Base-by-base conservation (phyloP, 1,140 invertebrate genomes). In the Eumaeus atala region DNA sequence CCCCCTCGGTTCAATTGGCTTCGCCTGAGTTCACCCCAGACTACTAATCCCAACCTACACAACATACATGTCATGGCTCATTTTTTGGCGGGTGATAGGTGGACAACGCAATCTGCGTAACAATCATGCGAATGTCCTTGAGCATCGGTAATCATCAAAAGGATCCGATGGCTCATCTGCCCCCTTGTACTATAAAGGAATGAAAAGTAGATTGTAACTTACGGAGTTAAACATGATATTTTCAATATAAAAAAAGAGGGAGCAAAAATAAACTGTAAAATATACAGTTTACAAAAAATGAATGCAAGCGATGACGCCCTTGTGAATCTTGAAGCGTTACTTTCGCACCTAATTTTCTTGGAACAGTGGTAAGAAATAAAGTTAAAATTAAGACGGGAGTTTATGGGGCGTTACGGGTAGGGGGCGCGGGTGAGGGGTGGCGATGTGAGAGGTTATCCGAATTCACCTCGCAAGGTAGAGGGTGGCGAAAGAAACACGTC, bases 361-460 rank as follows among this genome's bases (percentile, higher is more conserved):
- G 63, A 80, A 82, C 79, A 79, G 81, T 76, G 75, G 78, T 86
- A 82, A 83, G 80, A 84, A 84, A 86, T 86, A 86, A 86, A 86
- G 78, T 86, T 86, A 86, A 86, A 86, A 86, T 84, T 86, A 84
- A 86, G 83, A 86, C 80, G 77, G 80, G 76, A 84, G 79, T 86
- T 86, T 86, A 86, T 84, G 80, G 77, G 74, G 83, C 80, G 82
- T 81, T 79, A 77, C 72, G 69, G 74, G 74, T 72, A 72, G 72
- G 70, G 66, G 67, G 61, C 68, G 55, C 52, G 64, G 71, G 74
- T 73, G 68, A 68, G 55, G 51, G 56, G 64, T 28, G 21, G 21
- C 21, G 75, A 70, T 67, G 77, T 74, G 76, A 68, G 75, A 79
- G 74, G 68, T 74, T 67, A 85, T 85, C 83, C 78, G 80, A 81